These are phyloP conservation scores for Apodemia mormo DNA, from an alignment of 2,888 invertebrate genomes.

Conservation along the genomic window DNA sequence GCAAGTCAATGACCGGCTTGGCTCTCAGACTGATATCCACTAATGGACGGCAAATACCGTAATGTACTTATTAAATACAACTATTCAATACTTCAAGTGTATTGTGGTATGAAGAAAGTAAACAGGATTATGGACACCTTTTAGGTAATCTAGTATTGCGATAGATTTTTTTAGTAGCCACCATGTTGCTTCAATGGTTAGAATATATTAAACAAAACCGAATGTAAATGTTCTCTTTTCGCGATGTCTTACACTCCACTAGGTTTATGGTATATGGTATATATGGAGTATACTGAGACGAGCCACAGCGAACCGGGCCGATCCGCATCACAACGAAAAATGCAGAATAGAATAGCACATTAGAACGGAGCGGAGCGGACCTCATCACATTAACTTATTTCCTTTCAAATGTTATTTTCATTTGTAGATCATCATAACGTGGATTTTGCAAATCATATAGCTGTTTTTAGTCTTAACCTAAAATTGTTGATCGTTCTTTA, in stretches of 20 bases:
- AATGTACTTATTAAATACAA: slow-evolving; percentile 2
- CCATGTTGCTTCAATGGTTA: no score
- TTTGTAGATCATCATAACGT: no score
- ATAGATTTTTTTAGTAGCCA: background rate
- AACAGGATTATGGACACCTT: background rate
- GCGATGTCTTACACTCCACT: background rate
- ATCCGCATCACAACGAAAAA: no score
- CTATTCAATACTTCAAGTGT: slow-evolving; percentile 1
- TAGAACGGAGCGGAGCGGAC: no score
- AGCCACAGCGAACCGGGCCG: no score
- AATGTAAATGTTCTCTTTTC: background rate
- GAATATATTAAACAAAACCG: background rate
- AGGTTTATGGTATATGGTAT: background rate
- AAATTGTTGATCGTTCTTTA: no score
- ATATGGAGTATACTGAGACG: no score
- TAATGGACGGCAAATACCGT: slow-evolving; percentile 19
- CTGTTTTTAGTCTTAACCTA: no score
- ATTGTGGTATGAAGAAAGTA: background rate
- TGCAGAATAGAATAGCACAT: no score
- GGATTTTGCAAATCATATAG: no score
- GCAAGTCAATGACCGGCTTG: slow-evolving; percentile 30
- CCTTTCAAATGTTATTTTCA: no score
- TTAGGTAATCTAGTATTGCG: background rate
- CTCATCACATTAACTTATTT: no score
- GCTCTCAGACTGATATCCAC: slow-evolving; percentile 25